phyloP scores from a whole-genome alignment of 1,140 invertebrate genomes.

The Aplysia californica region DNA sequence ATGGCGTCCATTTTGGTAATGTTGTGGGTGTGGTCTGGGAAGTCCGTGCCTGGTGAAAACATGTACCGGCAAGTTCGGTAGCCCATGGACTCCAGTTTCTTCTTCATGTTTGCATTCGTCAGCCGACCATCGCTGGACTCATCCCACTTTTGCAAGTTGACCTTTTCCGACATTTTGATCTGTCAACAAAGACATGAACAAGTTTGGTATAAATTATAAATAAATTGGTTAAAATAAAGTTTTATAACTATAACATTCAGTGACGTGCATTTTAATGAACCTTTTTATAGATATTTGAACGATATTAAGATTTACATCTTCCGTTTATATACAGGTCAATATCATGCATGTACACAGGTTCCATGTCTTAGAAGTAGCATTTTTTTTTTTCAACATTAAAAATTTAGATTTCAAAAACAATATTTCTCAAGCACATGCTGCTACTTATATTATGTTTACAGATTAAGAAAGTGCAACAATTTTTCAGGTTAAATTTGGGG shows the following conservation, averaged over 20 bases:
- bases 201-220: neutral
- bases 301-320: neutral
- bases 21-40: slow-evolving; percentile 60
- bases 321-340: neutral
- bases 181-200: no score
- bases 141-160: slow-evolving; percentile 60
- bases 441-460: no score
- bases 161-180: slow-evolving; percentile 41
- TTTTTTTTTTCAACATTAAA: no score
- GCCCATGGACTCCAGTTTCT: slow-evolving; percentile 55
- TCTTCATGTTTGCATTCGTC: slow-evolving; percentile 49
- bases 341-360: no score
- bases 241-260: neutral
- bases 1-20: slow-evolving; percentile 62
- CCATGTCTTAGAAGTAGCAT: no score
- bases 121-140: slow-evolving; percentile 48
- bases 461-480: no score
- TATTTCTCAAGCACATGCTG: no score
- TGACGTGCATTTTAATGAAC: no score
- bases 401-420: no score
- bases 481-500: no score
- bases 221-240: neutral
- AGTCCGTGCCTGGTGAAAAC: slow-evolving; percentile 56
- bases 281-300: no score
- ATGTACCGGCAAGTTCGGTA: slow-evolving; percentile 51